Evolutionary conservation across 2,113 vertebrate species (phyloP), one percentile per base, ranked within the genome.

Genomic region (Phasianus colchicus): DNA sequence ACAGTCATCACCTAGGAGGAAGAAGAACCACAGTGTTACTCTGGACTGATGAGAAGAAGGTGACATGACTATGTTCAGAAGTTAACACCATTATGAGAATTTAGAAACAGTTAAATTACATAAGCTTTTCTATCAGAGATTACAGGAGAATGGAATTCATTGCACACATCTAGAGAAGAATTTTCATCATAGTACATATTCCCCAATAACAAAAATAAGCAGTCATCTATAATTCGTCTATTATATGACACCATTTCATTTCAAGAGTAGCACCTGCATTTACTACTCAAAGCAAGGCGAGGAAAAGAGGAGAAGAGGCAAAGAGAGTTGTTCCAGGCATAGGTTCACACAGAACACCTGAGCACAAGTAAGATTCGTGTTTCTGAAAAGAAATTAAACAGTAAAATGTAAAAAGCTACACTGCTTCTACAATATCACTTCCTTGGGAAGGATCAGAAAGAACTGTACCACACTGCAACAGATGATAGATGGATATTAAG

Each of bases 401-500:
- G 7, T 25, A 15, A 52, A 52, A 29, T 27, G 24, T 8, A 9
- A 32, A 15, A 42, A 52, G 9, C 45, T 63, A 30, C 3, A 25
- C 54, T 43, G 11, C 32, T 58, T 38, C 25, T 38, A 55, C 34
- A 75, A 24, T 25, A 34, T 88, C 73, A 86, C 77, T 83, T 95
- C 18, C 47, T 83, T 73, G 58, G 47, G 69, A 72, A 38, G 38
- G 69, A 52, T 47, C 38, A 36, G 91, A 87, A 57, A 13, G 91
- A 89, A 82, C 48, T 87, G 42, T 24, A 50, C 47, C 52, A 42
- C 64, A 71, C 88, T 75, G 50, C 92, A 96, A 91, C 71, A 82
- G 90, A 73, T 80, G 90, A 90, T 17, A 83, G 71, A 91, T 71
- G 83, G 85, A 88, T 91, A 95, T 88, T 89, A 92, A 71, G 52